Base-by-base conservation (phyloP, 2,113 vertebrate genomes). In the Scomber scombrus region DNA sequence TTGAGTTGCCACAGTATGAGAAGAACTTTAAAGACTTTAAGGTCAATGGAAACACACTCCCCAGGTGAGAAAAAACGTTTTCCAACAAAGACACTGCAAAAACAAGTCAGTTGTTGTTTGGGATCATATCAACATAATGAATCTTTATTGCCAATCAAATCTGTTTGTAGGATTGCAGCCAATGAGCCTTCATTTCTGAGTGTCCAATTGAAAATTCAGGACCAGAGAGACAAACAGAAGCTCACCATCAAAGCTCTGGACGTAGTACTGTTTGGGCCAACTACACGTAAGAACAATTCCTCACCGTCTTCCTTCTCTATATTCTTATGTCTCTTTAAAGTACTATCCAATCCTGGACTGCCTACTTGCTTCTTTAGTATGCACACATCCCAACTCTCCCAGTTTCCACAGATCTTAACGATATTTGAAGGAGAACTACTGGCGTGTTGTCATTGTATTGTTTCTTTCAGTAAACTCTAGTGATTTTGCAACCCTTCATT, bases 241-340 rank as follows among this genome's bases (percentile, higher is more conserved):
- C 96, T 99, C 82, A 98, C 96, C 71, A 97, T 99, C 71, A 99
- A 99, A 94, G 97, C 98, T 18, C 91, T 99, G 90, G 98, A 99
- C 83, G 98, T 97, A 16, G 97, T 99, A 81, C 93, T 99, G 70
- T 99, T 99, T 93, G 98, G 98, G 91, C 96, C 98, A 19, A 95
- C 97, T 10, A 96, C 96, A 91, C 95, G 98, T 99, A 94, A 95
- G 97, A 94, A 93, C 72, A 70, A 68, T 13, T 51, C 19, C 65
- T 50, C 1, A 4, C 26, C 2, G 23, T n/a, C 46, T 73, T 26
- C 7, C 8, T n/a, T 7, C 21, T 19, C 19, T 18, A 40, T 45
- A 10, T 18, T 19, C n/a, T 62, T 19, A 60, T 31, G 4, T 54
- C n/a, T 40, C 2, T 60, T 49, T 15, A 43, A 18, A 40, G 8